Base-by-base conservation (phyloP, 1,140 invertebrate genomes). In the Apolygus lucorum region DNA sequence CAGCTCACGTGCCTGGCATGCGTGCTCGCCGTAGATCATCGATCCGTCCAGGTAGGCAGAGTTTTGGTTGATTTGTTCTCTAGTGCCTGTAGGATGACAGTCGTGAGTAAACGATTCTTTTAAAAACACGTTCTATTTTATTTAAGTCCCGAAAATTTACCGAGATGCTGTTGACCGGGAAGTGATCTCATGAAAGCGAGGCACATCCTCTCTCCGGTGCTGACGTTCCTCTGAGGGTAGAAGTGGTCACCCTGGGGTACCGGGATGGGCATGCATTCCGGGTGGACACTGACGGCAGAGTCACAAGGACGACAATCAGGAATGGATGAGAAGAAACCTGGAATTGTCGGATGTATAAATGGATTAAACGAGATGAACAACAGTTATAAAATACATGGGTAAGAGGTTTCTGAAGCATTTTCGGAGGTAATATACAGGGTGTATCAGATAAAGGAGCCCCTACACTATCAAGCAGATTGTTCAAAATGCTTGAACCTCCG, bases 41-140 rank as follows among this genome's bases (percentile, higher is more conserved):
- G 88, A 90, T 2, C 79, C 87, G 78, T 91, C 89, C 69, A 90
- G 80, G 74, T 83, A 91, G 52, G 87, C 82, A 1, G 86, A 89
- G 0, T 86, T 81, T 75, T 86, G 84, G 76, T 90, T 90, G 77
- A 90, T 84, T 82, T 90, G 80, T 42, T 42, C 4, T 8, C 4
- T 42, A 8, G 34, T 8, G 4, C 4, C 4, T 8, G 4, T 8
- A 17, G 17, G 34, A 4, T 42, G 4, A 17, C 34, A 42, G 17
- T 17, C 34, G 17, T 8, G 4, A 8, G 34, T 42, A 17, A 42
- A 42, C n/a, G n/a, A n/a, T n/a, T 42, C 17, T 42, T 42, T 17
- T 17, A 42, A 42, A 17, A 8, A 42, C 17, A 42, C 34, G 17
- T 42, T 42, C 17, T 42, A 17, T 74, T 83, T 82, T 73, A 83